A percentile compares a stretch with the other conserved stretches of the same genome.
Conservation (phyloP, 1,140 invertebrate species). For the Pissodes strobi region DNA sequence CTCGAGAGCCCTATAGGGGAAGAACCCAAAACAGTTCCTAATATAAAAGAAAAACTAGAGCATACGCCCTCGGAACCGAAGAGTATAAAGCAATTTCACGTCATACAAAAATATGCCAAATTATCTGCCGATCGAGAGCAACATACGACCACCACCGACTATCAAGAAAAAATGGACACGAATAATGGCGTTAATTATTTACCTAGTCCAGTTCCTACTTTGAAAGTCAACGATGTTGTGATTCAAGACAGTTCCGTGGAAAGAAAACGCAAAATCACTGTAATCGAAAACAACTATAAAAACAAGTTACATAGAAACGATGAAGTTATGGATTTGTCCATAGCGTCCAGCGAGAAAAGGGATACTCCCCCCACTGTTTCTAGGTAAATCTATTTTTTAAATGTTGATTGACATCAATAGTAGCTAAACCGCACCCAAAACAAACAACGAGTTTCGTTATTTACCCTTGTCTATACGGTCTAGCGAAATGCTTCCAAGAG, state of each 20-base stretch:
- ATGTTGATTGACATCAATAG: too few species aligned
- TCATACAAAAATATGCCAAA: slow-evolving; percentile 44
- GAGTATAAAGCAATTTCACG: slow-evolving; percentile 45
- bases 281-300: slow-evolving; percentile 31
- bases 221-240: slow-evolving; percentile 43
- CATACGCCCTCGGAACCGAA: slow-evolving; percentile 34
- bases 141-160: too few species aligned
- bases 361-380: not conserved
- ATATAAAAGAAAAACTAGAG: not conserved
- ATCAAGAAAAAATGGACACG: too few species aligned
- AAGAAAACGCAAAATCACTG: slow-evolving; percentile 42
- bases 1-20: too few species aligned
- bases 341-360: slow-evolving; percentile 24
- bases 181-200: slow-evolving; percentile 3
- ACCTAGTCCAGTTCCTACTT: slow-evolving; percentile 33
- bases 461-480: too few species aligned
- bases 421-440: too few species aligned
- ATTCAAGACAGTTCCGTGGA: slow-evolving; percentile 32
- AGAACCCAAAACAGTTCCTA: not conserved
- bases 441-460: too few species aligned
- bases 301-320: slow-evolving; percentile 42
- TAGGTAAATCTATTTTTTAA: slow-evolving; percentile 2
- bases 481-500: too few species aligned
- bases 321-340: slow-evolving; percentile 50
- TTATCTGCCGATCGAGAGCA: not conserved